phyloP scores from a whole-genome alignment of 2,888 invertebrate genomes.

The Drosophila pseudotakahashii region DNA sequence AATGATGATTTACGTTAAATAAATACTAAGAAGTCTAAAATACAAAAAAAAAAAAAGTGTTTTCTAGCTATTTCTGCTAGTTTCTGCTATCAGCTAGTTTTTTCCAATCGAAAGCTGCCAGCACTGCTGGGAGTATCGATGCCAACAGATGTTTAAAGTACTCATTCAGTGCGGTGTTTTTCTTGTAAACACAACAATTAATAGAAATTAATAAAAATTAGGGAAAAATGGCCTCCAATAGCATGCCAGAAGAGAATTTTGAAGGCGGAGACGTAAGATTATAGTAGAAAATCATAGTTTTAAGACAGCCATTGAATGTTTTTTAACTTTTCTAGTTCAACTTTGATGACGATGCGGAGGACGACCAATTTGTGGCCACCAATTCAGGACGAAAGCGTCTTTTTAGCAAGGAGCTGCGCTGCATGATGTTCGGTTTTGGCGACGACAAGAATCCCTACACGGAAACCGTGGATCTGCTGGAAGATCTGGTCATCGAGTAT shows the following conservation, averaged over 20 bases:
- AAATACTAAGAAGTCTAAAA: no score
- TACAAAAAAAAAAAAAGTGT: no score
- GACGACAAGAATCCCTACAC: conserved; percentile 99
- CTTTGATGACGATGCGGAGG: conserved; percentile 87
- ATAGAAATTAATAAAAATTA: background rate
- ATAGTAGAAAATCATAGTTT: background rate
- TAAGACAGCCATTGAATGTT: background rate
- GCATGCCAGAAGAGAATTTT: conserved; percentile 74
- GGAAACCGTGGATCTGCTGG: conserved; percentile 98
- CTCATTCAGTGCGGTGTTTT: background rate
- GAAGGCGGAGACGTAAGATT: conserved; percentile 77
- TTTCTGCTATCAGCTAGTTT: background rate
- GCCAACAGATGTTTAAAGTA: background rate
- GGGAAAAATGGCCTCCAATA: conserved; percentile 65
- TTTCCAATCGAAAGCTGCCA: background rate
- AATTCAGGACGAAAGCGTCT: conserved; percentile 91
- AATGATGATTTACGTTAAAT: no score
- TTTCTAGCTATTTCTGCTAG: background rate
- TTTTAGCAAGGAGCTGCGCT: conserved; percentile 95
- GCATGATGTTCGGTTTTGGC: conserved; percentile 99
- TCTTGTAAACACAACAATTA: conserved; percentile 16
- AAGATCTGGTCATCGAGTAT: conserved; percentile 98
- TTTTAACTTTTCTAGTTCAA: conserved; percentile 12
- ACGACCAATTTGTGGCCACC: conserved; percentile 88
- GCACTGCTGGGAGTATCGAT: background rate